Evolutionary conservation across 2,113 vertebrate species (phyloP).

Genomic region (Ginglymostoma cirratum): DNA sequence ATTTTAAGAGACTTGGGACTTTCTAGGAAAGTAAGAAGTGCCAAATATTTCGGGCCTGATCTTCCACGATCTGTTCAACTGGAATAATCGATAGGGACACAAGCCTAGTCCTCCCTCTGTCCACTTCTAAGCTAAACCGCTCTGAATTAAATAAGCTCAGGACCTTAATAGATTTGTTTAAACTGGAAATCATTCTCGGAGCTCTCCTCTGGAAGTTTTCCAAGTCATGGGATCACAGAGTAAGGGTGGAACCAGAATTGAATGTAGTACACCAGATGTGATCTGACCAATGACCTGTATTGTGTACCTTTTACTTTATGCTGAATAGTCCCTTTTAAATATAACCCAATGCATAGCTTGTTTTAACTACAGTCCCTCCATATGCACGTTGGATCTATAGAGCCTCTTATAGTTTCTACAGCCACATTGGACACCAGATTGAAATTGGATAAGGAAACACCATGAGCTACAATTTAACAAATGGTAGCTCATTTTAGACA

Average conservation of each 20-base stretch:
- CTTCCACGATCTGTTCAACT: background rate
- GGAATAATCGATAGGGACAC: background rate
- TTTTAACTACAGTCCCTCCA: background rate
- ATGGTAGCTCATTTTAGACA: background rate
- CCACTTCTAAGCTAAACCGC: too few species aligned
- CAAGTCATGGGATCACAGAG: too few species aligned
- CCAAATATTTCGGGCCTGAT: background rate
- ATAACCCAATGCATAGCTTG: background rate
- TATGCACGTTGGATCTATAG: background rate
- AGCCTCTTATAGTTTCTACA: background rate
- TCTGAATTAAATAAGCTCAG: too few species aligned
- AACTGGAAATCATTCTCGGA: too few species aligned
- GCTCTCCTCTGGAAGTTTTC: too few species aligned
- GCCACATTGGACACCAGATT: background rate
- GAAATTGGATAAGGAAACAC: background rate
- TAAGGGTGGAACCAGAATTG: too few species aligned
- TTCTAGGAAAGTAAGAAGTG: background rate
- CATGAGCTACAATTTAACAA: background rate
- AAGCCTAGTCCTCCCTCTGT: background rate
- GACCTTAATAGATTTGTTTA: too few species aligned
- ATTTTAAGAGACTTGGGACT: background rate
- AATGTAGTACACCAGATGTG: too few species aligned
- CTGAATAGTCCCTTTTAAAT: too few species aligned
- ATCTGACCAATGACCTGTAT: too few species aligned
- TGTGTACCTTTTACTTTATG: too few species aligned